Percentiles rank a stretch among this genome's conserved stretches.
Conservation (phyloP, 2,113 vertebrate genomes). For the Gymnobelideus leadbeateri region DNA sequence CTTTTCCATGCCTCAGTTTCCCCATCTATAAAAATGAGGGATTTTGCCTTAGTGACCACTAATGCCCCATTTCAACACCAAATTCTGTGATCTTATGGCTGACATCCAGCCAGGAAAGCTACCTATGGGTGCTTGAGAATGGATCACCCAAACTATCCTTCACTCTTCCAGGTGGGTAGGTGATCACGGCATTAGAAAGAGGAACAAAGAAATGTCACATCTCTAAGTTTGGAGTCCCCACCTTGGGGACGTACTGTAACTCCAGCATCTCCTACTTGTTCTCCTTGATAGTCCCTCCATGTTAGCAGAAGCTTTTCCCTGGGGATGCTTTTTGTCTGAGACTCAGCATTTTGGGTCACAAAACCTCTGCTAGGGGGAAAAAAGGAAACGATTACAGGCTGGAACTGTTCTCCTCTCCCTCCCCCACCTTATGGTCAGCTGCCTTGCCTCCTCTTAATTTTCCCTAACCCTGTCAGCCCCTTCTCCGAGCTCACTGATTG, state of each 20-base stretch:
- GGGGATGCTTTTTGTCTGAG: constrained; percentile 76
- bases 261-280: constrained; percentile 72
- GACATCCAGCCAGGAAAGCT: background rate
- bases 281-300: constrained; percentile 79
- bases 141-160: constrained; percentile 72
- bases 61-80: background rate
- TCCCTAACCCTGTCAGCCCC: constrained; percentile 61
- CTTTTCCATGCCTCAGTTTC: background rate
- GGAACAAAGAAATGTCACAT: constrained; percentile 83
- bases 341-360: constrained; percentile 76
- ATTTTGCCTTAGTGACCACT: background rate
- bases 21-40: background rate
- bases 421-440: constrained; percentile 43
- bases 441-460: constrained; percentile 61
- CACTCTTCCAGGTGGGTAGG: constrained; percentile 76
- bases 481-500: constrained; percentile 66
- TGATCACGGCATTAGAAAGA: constrained; percentile 83
- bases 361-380: constrained; percentile 83
- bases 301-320: constrained; percentile 82
- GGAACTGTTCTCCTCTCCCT: constrained; percentile 2
- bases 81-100: background rate
- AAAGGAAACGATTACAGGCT: constrained; percentile 31
- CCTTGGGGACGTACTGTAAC: constrained; percentile 73
- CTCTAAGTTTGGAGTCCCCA: constrained; percentile 84
- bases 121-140: fast-evolving